A percentile compares a stretch with the other conserved stretches of the same genome.
Evolutionary conservation across 2,113 vertebrate genomes (phyloP).

Genomic region (Benitochromis conjunctus): DNA sequence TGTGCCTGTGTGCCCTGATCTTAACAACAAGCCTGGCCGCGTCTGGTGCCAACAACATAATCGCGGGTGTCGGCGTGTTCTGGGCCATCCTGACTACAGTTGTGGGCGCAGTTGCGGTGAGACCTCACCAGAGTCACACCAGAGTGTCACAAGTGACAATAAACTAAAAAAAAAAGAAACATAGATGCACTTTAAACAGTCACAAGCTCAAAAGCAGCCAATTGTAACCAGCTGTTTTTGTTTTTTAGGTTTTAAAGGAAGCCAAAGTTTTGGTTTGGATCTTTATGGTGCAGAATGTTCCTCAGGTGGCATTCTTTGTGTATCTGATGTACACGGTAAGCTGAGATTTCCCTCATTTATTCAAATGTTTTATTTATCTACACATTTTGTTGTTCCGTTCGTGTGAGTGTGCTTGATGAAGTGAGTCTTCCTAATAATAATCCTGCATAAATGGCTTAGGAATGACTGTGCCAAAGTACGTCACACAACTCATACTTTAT

Average conservation of each 20-base stretch:
- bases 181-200: neutral
- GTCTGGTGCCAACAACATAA: constrained; percentile 58
- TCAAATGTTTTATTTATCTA: neutral
- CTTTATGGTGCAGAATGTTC: constrained; percentile 75
- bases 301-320: constrained; percentile 75
- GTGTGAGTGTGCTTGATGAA: neutral
- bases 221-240: neutral
- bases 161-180: neutral
- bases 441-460: neutral
- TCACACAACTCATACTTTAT: neutral
- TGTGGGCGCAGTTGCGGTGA: constrained; percentile 75
- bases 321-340: constrained; percentile 79
- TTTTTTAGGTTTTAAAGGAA: constrained; percentile 78
- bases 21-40: constrained; percentile 53
- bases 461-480: neutral
- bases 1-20: constrained; percentile 80
- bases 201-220: neutral
- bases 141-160: neutral
- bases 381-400: neutral
- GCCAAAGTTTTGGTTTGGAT: constrained; percentile 73
- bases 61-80: constrained; percentile 69
- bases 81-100: constrained; percentile 78
- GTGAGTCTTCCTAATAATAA: neutral
- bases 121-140: constrained; percentile 4
- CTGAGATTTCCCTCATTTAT: neutral